Base-by-base conservation (phyloP, 2,113 vertebrate genomes). In the Phalacrocorax brasilianus region DNA sequence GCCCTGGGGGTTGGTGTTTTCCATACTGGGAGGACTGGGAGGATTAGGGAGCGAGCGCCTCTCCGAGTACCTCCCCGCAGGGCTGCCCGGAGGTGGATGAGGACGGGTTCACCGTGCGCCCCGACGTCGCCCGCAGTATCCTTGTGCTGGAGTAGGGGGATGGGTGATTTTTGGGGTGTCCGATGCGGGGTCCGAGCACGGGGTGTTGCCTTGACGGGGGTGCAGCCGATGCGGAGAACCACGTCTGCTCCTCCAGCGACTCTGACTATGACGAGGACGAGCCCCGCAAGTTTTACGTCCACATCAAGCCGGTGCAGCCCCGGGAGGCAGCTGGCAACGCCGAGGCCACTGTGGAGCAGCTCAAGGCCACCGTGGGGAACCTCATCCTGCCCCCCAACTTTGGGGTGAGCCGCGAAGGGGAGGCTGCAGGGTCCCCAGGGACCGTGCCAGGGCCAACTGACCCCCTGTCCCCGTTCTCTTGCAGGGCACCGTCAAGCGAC, bases 211-310 rank as follows among this genome's bases (percentile, higher is more conserved):
- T 99, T 99, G 97, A 99, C 98, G 3, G 8, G 27, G 5, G n/a
- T 35, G 47, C 97, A 91, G 98, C 96, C 8, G 98, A 98, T 19
- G 98, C 95, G 11, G 98, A 98, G 76, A 98, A 93, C 10, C 97
- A 98, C 59, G 98, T 98, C 73, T 99, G 98, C 5, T 98, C 98
- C 22, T 99, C 99, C 92, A 99, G 99, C 3, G 99, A 99, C 91
- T 99, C 99, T 0, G 99, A 99, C 96, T 99, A 99, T 1, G 99
- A 97, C 5, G 99, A 99, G 2, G 99, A 99, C 0, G 99, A 99
- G 56, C 99, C 99, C 14, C 99, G 99, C 32, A 99, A 98, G 72
- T 99, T 99, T 88, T 98, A 98, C 33, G 98, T 99, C 50, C 98
- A 98, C 96, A 99, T 99, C 98, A 98, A 99, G 5, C 99, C 99